Conservation (phyloP, 1,140 invertebrate species). For the Zeugodacus cucurbitae region DNA sequence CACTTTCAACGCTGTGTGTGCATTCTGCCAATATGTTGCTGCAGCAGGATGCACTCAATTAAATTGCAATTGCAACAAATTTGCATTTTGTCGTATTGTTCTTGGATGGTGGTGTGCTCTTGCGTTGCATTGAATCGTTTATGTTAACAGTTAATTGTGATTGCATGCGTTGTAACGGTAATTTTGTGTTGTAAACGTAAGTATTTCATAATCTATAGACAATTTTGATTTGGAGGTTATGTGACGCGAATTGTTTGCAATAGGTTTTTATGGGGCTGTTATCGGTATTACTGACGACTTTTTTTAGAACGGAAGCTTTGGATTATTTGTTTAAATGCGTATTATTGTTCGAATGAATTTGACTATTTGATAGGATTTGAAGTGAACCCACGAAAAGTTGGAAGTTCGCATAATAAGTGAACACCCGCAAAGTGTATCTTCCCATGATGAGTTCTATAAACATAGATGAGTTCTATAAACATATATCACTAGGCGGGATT, state of each 20-base stretch:
- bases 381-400: too few species aligned
- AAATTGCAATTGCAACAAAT: constrained; percentile 29
- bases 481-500: too few species aligned
- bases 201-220: neutral
- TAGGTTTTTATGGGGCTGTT: neutral
- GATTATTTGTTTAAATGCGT: too few species aligned
- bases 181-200: neutral
- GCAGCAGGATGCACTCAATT: constrained; percentile 14
- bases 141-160: neutral
- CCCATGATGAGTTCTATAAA: too few species aligned
- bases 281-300: neutral
- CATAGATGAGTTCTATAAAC: too few species aligned
- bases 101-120: neutral
- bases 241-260: neutral
- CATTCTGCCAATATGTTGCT: neutral
- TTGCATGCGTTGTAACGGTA: neutral
- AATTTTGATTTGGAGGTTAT: neutral
- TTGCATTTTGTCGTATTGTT: constrained; percentile 20
- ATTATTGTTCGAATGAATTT: too few species aligned
- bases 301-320: neutral
- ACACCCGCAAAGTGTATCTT: too few species aligned
- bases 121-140: neutral
- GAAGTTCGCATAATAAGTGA: too few species aligned
- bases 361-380: too few species aligned
- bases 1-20: neutral